Base-by-base conservation (phyloP, 2,888 invertebrate species). In the Leucophenga maculata region DNA sequence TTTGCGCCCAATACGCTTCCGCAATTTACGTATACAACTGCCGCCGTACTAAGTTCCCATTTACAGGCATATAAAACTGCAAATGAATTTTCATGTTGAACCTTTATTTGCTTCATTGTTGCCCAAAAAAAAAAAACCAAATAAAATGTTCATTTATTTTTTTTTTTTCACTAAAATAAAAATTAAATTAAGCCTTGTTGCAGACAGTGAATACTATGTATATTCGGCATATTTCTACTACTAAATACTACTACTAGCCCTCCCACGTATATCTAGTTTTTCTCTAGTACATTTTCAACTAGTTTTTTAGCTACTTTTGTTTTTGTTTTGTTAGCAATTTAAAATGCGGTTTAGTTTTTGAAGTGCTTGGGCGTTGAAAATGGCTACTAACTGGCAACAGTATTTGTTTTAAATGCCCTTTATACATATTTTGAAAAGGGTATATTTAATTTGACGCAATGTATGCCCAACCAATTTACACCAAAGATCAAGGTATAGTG, bases 271-370 rank as follows among this genome's bases (percentile, higher is more conserved):
- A 59, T 55, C 20, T 52, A 20, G 4, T 18, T 52, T 52, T 16
- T 11, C 9, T 22, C 9, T 55, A n/a, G 50, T 50, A 18, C 50
- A 4, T 16, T n/a, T 50, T 18, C 13, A n/a, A 18, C 50, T 18
- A 50, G 13, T 50, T 50, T 50, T 50, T 16, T 6, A 50, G 16
- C 14, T 50, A 50, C 26, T 20, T 26, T 22, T 20, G n/a, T 18
- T 55, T 55, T 55, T 20, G 55, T 55, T 55, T 55, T 64, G 46
- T 32, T 46, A 46, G 48, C 62, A 46, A 64, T 64, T 64, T 64
- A 64, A 64, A 64, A 64, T 48, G 62, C 20, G 62, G 62, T 64
- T 48, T 64, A 64, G 62, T 48, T 64, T 62, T 64, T 64, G 46
- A 46, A 64, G 48, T 64, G 39, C 11, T 6, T 39, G 8, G 48